phyloP scores from a whole-genome alignment of 2,797 vertebrate genomes.

The Kryptolebias ocellatus region DNA sequence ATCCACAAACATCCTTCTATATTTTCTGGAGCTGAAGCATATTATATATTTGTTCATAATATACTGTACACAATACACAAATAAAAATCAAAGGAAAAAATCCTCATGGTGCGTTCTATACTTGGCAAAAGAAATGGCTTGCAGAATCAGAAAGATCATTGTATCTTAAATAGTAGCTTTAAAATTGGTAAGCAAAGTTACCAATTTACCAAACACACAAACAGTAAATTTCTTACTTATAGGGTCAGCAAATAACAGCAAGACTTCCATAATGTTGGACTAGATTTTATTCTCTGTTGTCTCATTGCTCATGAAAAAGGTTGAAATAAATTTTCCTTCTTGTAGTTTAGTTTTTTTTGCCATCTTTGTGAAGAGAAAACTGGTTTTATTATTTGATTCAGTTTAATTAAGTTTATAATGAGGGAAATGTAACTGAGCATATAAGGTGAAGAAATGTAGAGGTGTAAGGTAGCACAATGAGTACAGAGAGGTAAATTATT shows the following conservation, averaged over 20 bases:
- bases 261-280: too few species aligned
- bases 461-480: not conserved
- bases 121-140: not conserved
- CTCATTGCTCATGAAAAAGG: not conserved
- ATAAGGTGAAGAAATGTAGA: conserved; percentile 7
- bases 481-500: conserved; percentile 6
- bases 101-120: not conserved
- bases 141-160: not conserved
- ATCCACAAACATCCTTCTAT: not conserved
- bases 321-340: not conserved
- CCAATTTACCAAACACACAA: too few species aligned
- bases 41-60: not conserved
- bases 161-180: not conserved
- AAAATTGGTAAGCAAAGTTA: not conserved
- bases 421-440: not conserved
- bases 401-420: not conserved
- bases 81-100: not conserved
- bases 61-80: not conserved
- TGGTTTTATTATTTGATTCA: not conserved
- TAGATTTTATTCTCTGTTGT: too few species aligned
- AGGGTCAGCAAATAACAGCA: not conserved
- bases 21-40: not conserved
- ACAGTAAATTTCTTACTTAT: not conserved
- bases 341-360: not conserved
- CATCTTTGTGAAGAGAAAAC: not conserved